Conservation (phyloP, 2,888 invertebrate genomes). For the Stenodera caucasica region DNA sequence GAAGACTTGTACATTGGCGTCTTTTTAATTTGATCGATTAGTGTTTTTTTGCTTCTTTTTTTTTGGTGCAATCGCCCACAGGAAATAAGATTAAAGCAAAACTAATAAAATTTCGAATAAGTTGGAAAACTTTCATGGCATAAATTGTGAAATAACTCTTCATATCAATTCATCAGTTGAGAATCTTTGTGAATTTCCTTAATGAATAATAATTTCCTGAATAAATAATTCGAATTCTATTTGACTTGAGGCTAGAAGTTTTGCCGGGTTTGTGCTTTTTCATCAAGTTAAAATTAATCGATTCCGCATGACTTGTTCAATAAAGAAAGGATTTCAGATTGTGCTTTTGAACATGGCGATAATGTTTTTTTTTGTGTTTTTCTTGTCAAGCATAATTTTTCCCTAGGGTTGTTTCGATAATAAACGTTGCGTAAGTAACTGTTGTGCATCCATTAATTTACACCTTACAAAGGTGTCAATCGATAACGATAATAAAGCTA, state of each 20-base stretch:
- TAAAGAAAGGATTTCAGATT: background rate
- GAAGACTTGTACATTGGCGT: too few relatives aligned
- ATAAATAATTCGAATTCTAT: background rate
- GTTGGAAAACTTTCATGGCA: too few relatives aligned
- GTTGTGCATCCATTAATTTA: constrained; percentile 17
- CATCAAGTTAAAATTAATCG: background rate
- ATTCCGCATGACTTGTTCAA: background rate
- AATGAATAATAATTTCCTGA: too few relatives aligned
- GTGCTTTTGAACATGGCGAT: background rate
- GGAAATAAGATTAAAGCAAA: too few relatives aligned
- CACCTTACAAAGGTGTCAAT: constrained; percentile 11
- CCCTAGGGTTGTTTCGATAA: constrained; percentile 5
- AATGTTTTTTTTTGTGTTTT: background rate
- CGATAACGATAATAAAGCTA: constrained; percentile 7
- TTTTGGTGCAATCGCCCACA: too few relatives aligned
- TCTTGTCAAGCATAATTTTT: background rate
- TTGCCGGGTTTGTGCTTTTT: background rate
- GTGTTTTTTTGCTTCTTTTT: too few relatives aligned
- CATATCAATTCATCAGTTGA: too few relatives aligned
- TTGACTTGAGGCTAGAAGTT: background rate
- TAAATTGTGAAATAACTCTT: too few relatives aligned
- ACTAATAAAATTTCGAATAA: too few relatives aligned
- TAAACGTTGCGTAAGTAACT: constrained; percentile 12
- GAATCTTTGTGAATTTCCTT: too few relatives aligned
- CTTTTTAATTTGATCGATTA: too few relatives aligned